Evolutionary conservation across 2,797 vertebrate species (phyloP).

Genomic region (Eupleurogrammus muticus): DNA sequence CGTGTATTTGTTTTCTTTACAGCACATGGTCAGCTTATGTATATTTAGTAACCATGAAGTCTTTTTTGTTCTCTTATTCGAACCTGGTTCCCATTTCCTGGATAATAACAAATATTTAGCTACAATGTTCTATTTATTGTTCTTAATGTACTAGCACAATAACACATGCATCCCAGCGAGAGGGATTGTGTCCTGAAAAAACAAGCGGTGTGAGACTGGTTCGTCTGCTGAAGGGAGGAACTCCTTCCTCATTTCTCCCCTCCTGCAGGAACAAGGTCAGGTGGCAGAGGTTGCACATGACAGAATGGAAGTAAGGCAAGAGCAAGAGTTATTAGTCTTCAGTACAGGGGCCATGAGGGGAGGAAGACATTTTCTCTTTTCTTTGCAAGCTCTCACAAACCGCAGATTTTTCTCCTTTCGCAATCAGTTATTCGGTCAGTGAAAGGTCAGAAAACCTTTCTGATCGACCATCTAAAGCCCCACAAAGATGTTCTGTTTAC

Average conservation of each 20-base stretch:
- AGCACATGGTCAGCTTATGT: conserved; percentile 23
- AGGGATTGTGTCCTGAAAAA: conserved; percentile 64
- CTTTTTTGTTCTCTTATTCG: conserved; percentile 65
- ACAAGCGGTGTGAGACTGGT: conserved; percentile 58
- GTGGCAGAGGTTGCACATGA: conserved; percentile 65
- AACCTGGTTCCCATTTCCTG: conserved; percentile 63
- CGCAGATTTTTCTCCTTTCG: neutral
- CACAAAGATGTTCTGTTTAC: neutral
- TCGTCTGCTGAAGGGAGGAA: conserved; percentile 44
- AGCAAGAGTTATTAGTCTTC: conserved; percentile 38
- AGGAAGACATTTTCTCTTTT: neutral
- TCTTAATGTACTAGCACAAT: conserved; percentile 47
- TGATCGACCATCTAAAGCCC: neutral
- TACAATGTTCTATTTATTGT: conserved; percentile 63
- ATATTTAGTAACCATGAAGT: conserved; percentile 47
- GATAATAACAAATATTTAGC: conserved; percentile 45
- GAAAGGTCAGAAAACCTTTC: neutral
- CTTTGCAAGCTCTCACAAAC: neutral
- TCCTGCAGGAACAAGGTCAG: conserved; percentile 57
- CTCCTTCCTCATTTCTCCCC: conserved; percentile 26
- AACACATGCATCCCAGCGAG: conserved; percentile 33
- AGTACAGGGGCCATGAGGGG: neutral
- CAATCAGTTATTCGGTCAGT: neutral
- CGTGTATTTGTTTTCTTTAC: conserved; percentile 60
- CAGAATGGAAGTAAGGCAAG: conserved; percentile 35